Base-by-base conservation (phyloP, 1,140 invertebrate genomes). In the Scaptomyza montana region DNA sequence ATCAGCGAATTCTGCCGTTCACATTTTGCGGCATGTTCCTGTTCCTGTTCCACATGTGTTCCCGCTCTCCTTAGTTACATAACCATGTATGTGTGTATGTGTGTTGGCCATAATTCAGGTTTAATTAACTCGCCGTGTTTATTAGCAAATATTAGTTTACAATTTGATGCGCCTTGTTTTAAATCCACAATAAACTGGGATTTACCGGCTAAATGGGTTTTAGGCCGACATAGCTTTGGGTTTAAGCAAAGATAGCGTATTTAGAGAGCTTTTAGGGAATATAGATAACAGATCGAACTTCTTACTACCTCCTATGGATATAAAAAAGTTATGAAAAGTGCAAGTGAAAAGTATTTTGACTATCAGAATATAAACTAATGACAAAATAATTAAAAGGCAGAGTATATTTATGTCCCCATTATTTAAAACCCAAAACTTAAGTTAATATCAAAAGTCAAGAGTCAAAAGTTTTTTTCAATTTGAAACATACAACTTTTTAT, bases 111-210 rank as follows among this genome's bases (percentile, higher is more conserved):
- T 90, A 90, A 86, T 87, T 90, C 86, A 90, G 73, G 78, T 87
- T 90, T 90, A 90, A 90, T 90, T 90, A 90, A 90, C 86, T 86
- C 71, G 53, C 36, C 71, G 78, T 78, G 81, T 86, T 90, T 90
- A 90, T 90, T 90, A 86, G 80, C 80, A 86, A 81, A 90, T 90
- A 90, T 90, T 90, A 90, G 86, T 90, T 90, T 82, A 90, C 86
- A 90, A 90, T 78, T 86, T 82, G 78, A 87, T 80, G 55, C 68
- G 77, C 56, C 72, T 66, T 33, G 80, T 78, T 53, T 57, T 56
- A 13, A 57, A 60, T 59, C 41, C 62, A 50, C 76, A 69, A 71
- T 82, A 68, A 65, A 74, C 43, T 54, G 72, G 33, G 64, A 66
- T 79, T 85, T 85, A 36, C 33, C 6, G 33, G 7, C 6, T 1